Evolutionary conservation across 2,113 vertebrate genomes (phyloP), one percentile per base, ranked within the genome.

Genomic region (Neoarius graeffei): DNA sequence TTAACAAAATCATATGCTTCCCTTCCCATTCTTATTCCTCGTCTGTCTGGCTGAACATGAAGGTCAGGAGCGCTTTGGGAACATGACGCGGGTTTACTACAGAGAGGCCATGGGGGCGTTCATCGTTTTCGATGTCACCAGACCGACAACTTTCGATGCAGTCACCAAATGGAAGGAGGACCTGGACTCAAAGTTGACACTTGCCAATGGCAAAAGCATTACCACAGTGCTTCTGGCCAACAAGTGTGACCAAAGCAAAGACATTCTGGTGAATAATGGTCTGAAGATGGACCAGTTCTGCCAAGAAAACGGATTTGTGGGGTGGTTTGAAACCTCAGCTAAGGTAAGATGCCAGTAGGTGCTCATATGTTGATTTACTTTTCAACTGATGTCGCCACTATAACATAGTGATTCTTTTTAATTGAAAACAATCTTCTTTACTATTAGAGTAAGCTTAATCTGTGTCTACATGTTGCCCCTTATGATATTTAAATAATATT

Each of bases 71-170:
- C 94, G 96, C 5, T 97, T 96, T 80, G 96, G 96, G 56, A 96
- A 97, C 94, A 97, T 97, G 96, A 96, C 96, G 0, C 91, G 96
- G 0, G 95, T 97, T 13, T 97, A 97, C 92, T 97, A 97, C 93
- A 94, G 96, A 20, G 96, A 97, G 88, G 96, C 96, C 79, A 94
- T 96, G 90, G 96, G 96, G 25, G 96, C 95, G 11, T 91, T 97
- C 89, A 95, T 97, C 9, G 96, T 96, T 81, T 97, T 95, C 23
- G 96, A 97, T 35, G 93, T 96, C 82, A 95, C 95, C 1, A 93
- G 96, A 42, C 95, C 95, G 0, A 91, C 95, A 0, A 96, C 96
- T 7, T 95, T 96, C 13, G 95, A 96, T 88, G 96, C 96, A 0
- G 95, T 96, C 30, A 48, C 93, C 74, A 96, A 96, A 90, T 97